A percentile compares a stretch with the other conserved stretches of the same genome.
phyloP scores from a whole-genome alignment of 2,888 invertebrate species.

The Epistrophella euchroma region DNA sequence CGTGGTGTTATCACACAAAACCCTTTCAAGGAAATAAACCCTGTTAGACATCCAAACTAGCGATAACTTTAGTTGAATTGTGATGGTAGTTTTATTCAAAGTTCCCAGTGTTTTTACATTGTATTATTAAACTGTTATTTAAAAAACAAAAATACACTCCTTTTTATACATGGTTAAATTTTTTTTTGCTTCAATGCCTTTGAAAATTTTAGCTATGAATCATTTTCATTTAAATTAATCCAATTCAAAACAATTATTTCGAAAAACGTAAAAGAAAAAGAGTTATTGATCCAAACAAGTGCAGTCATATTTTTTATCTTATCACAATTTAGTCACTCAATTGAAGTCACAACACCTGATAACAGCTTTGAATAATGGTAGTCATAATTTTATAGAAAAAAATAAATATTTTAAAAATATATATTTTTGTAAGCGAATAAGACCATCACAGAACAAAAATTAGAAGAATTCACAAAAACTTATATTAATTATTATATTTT shows the following conservation, averaged over 20 bases:
- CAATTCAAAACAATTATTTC: background rate
- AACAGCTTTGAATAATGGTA: background rate
- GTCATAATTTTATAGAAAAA: background rate
- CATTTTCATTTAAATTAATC: background rate
- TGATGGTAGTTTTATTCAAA: too few relatives aligned
- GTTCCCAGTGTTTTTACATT: too few relatives aligned
- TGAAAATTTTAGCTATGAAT: slow-evolving; percentile 27
- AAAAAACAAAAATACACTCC: too few relatives aligned
- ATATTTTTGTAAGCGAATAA: background rate
- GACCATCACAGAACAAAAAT: background rate
- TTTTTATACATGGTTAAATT: too few relatives aligned
- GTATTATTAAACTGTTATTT: too few relatives aligned
- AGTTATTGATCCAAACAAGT: background rate
- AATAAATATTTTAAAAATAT: background rate
- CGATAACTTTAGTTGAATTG: too few relatives aligned
- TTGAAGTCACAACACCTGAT: slow-evolving; percentile 28
- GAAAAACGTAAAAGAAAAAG: background rate
- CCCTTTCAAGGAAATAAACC: too few relatives aligned
- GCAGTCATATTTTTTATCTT: slow-evolving; percentile 18
- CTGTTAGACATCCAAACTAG: too few relatives aligned
- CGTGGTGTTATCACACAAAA: too few relatives aligned
- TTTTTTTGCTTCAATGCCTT: slow-evolving; percentile 32
- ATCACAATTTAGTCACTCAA: slow-evolving; percentile 14
- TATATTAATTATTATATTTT: background rate
- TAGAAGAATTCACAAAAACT: background rate